Base-by-base conservation (phyloP, 2,797 vertebrate genomes). In the Onychomys torridus region DNA sequence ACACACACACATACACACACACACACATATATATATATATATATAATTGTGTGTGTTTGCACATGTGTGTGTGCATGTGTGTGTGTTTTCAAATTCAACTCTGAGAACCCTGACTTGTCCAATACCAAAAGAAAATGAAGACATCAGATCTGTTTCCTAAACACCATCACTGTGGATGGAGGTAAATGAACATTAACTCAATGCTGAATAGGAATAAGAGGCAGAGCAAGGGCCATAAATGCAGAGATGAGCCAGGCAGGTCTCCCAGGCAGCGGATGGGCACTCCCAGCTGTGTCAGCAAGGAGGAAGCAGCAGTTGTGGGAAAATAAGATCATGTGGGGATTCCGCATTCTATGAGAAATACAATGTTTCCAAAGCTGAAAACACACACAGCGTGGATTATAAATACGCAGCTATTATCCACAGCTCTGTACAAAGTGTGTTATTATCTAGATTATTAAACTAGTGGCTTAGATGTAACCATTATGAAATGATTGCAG, bases 371-470 rank as follows among this genome's bases (percentile, higher is more conserved):
- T 85, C 86, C 37, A 37, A 93, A 61, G 87, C 89, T 34, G 96
- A 96, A 96, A 97, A 91, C 76, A 77, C 6, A 81, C 91, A 69
- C 93, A 87, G 96, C 23, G 0, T 87, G 94, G 89, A 82, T 94
- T 89, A 84, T 27, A 93, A 96, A 91, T 83, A 78, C 11, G n/a
- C 95, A 67, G 93, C 97, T 93, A 89, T 95, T 95, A 93, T 87
- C 91, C 52, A 78, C 65, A 95, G 79, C 73, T 95, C 93, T 37
- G 61, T 57, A 90, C 65, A 49, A 89, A 93, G 87, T 84, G 55
- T 96, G 89, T 90, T 95, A 95, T 97, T 95, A 96, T 97, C 97
- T 93, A 87, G 94, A 97, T 97, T 94, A 95, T 97, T 96, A 97
- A 97, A 96, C 89, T 85, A 97, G 94, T 95, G 83, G 96, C 95